Percentiles rank a stretch among this genome's conserved stretches.
These are phyloP conservation scores for Paradoxurus hermaphroditus DNA, from an alignment of 2,113 vertebrate species.

Conservation along the genomic window DNA sequence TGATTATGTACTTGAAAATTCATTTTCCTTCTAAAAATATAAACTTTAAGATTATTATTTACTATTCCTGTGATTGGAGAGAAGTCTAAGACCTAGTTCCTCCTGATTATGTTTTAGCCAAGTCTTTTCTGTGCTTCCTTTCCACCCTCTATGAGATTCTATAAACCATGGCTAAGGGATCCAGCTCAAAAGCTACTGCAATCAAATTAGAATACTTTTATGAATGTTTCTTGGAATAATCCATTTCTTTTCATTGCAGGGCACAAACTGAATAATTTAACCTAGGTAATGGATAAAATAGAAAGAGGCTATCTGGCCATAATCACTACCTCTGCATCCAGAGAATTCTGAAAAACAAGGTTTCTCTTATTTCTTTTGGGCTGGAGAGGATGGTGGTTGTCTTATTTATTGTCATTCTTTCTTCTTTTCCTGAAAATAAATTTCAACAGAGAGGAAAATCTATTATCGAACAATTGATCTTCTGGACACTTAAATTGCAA, in stretches of 20 bases:
- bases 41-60: neutral
- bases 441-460: neutral
- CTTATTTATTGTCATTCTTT: neutral
- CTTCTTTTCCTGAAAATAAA: constrained; percentile 80
- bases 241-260: neutral
- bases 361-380: constrained; percentile 16
- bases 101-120: neutral
- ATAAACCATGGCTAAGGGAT: neutral
- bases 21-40: neutral
- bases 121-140: neutral
- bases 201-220: neutral
- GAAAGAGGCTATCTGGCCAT: constrained; percentile 81
- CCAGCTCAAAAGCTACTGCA: neutral
- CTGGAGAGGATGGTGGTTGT: neutral
- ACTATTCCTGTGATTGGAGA: neutral
- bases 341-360: neutral
- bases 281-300: neutral
- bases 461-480: neutral
- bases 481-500: neutral
- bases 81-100: neutral
- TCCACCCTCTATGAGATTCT: neutral
- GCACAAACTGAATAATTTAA: neutral
- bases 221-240: neutral
- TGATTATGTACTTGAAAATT: neutral
- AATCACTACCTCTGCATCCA: constrained; percentile 82